phyloP scores from a whole-genome alignment of 2,113 vertebrate species.

The Natator depressus region DNA sequence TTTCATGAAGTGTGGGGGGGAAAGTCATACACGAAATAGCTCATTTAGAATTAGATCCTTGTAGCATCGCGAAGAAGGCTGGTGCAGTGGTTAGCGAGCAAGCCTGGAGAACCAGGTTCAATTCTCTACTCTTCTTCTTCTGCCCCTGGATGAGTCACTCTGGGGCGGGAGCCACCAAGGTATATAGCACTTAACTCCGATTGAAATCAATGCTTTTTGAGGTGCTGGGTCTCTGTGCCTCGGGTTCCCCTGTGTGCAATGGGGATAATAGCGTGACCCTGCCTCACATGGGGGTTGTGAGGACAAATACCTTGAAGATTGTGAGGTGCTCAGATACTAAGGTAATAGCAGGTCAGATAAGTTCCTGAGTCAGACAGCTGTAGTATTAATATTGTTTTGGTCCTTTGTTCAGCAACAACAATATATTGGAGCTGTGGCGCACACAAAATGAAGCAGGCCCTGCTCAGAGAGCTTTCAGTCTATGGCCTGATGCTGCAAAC shows the following conservation, averaged over 20 bases:
- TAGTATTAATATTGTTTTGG: not conserved
- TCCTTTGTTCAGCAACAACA: not conserved
- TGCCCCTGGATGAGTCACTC: not conserved
- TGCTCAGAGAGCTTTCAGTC: not conserved
- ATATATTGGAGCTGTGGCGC: not conserved
- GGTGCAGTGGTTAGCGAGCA: not conserved
- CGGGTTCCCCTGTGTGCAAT: not conserved
- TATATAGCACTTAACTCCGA: not conserved
- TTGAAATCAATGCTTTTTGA: not conserved
- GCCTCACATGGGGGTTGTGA: not conserved
- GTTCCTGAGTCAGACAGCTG: not conserved
- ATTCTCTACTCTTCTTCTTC: rapidly evolving
- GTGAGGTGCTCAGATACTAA: not conserved
- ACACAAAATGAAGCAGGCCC: not conserved
- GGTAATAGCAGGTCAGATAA: not conserved
- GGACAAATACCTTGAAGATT: not conserved
- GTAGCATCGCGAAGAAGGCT: not conserved
- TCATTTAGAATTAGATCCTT: not conserved
- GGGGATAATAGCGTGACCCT: not conserved
- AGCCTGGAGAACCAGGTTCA: not conserved
- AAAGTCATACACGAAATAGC: no score
- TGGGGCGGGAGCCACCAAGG: not conserved
- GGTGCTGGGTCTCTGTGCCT: not conserved
- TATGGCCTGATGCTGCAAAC: not conserved
- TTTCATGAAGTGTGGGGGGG: rapidly evolving